Evolutionary conservation across 2,113 vertebrate species (phyloP).

Genomic region (Zapus hudsonius): DNA sequence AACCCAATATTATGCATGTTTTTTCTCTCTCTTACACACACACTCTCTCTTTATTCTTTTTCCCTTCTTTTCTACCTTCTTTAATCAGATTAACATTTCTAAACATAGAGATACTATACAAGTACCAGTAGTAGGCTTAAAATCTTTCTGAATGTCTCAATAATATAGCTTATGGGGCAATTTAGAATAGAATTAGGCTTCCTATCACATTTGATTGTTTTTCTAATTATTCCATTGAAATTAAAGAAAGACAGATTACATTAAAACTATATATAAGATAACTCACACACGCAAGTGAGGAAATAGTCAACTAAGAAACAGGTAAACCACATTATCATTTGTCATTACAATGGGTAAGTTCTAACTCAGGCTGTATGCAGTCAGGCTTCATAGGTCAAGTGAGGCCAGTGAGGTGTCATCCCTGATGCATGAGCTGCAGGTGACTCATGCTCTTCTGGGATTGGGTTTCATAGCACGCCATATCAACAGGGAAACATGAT

Average conservation of each 20-base stretch:
- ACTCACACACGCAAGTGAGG: neutral
- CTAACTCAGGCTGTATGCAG: neutral
- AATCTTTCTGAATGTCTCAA: neutral
- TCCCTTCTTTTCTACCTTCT: neutral
- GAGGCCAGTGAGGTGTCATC: neutral
- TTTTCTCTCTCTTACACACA: neutral
- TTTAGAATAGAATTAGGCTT: neutral
- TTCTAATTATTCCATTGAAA: neutral
- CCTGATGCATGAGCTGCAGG: neutral
- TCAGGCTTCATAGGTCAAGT: accelerated
- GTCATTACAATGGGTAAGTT: neutral
- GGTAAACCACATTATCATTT: neutral
- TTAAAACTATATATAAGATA: neutral
- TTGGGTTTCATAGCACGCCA: neutral
- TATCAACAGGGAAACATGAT: neutral
- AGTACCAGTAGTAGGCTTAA: neutral
- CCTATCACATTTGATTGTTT: neutral
- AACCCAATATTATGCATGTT: neutral
- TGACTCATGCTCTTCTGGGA: neutral
- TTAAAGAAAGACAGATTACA: neutral
- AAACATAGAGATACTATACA: neutral
- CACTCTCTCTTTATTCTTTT: too few relatives aligned
- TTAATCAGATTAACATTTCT: neutral
- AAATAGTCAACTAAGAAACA: neutral
- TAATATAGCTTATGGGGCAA: neutral